Conservation (phyloP, 1,140 invertebrate species). For the fruit fly (Drosophila melanogaster) region DNA sequence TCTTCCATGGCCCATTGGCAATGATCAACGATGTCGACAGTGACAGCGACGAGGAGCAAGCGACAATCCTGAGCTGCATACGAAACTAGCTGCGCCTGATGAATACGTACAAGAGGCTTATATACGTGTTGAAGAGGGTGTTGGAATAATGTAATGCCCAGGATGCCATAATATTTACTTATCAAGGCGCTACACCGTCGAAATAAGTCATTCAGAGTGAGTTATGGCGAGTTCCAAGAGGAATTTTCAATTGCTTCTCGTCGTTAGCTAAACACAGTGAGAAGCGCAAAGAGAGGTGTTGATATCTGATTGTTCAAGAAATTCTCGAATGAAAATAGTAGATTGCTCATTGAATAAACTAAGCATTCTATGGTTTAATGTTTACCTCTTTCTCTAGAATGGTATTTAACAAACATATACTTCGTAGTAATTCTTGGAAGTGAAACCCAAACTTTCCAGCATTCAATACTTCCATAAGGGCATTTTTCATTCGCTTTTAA, state of each 20-base stretch:
- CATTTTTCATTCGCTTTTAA: constrained; percentile 34
- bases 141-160: constrained; percentile 47
- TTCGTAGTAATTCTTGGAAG: constrained; percentile 14
- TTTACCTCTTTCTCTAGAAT: too few species aligned
- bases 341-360: too few species aligned
- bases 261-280: neutral
- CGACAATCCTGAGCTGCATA: constrained; percentile 82
- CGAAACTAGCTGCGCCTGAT: constrained; percentile 60
- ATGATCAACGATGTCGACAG: constrained; percentile 76
- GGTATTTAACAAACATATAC: neutral
- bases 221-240: constrained; percentile 1
- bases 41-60: constrained; percentile 78
- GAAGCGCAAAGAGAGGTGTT: neutral
- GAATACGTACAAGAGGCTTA: constrained; percentile 39
- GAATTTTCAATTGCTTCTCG: neutral
- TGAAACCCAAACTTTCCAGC: constrained; percentile 27
- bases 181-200: constrained; percentile 37
- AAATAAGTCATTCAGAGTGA: constrained; percentile 11
- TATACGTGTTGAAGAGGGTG: constrained; percentile 42
- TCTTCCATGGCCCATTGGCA: constrained; percentile 42
- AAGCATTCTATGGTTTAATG: too few species aligned
- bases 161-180: constrained; percentile 45
- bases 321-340: neutral
- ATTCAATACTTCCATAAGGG: constrained; percentile 38
- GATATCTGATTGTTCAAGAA: neutral